These are phyloP conservation scores for Agrochola macilenta DNA, from an alignment of 2,888 invertebrate genomes.

Conservation along the genomic window DNA sequence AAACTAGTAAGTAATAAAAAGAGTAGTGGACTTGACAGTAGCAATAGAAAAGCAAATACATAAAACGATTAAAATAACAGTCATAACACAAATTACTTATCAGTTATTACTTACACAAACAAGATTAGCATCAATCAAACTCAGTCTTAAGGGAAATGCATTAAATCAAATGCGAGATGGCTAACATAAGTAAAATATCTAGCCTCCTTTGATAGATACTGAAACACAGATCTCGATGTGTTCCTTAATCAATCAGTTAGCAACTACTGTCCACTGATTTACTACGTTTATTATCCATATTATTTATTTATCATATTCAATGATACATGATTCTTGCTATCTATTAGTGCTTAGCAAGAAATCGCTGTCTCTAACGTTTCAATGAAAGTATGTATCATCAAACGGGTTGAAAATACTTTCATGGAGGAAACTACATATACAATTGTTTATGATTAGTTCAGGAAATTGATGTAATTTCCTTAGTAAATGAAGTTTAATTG, in stretches of 20 bases:
- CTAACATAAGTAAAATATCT: conserved; percentile 37
- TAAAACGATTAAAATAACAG: not conserved
- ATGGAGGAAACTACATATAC: conserved; percentile 30
- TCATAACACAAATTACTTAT: conserved; percentile 6
- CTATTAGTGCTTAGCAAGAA: conserved; percentile 49
- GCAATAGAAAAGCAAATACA: not conserved
- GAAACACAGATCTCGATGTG: conserved; percentile 55
- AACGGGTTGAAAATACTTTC: conserved; percentile 9
- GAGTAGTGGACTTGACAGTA: not conserved
- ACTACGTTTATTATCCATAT: conserved; percentile 63
- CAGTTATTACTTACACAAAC: not conserved
- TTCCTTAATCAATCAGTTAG: conserved; percentile 69
- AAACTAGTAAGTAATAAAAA: not conserved
- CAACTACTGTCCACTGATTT: conserved; percentile 67
- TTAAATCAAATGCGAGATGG: conserved; percentile 35
- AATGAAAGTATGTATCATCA: conserved; percentile 18
- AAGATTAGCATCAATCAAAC: conserved; percentile 36
- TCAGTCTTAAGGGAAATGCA: conserved; percentile 14
- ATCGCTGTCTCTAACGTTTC: conserved; percentile 30
- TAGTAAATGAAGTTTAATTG: conserved; percentile 14
- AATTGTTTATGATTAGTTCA: conserved; percentile 31
- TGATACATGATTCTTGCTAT: conserved; percentile 48
- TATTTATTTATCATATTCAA: conserved; percentile 71
- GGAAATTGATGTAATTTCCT: conserved; percentile 51
- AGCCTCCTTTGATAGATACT: conserved; percentile 53